Percentiles rank a stretch among this genome's conserved stretches.
Evolutionary conservation across 2,113 vertebrate genomes (phyloP).

Genomic region (Pseudopipra pipra): DNA sequence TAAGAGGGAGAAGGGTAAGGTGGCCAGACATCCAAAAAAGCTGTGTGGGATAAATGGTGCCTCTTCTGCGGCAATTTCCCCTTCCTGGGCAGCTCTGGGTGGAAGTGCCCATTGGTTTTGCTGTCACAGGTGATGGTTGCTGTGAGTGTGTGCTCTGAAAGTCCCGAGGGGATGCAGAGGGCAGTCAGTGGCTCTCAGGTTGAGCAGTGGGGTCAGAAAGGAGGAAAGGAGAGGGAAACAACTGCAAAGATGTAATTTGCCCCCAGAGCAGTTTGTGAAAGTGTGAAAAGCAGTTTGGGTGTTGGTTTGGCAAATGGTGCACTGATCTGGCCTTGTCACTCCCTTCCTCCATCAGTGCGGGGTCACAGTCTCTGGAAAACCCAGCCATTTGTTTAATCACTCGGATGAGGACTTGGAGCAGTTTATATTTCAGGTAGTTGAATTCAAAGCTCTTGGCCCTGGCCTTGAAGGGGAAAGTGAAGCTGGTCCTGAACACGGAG

Average conservation of each 20-base stretch:
- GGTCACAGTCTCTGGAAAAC: not conserved
- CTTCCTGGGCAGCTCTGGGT: not conserved
- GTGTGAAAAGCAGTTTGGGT: not conserved
- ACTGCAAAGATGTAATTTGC: not conserved
- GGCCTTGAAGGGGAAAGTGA: not conserved
- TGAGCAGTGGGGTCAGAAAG: not conserved
- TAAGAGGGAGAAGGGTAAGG: rapidly evolving
- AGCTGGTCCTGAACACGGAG: not conserved
- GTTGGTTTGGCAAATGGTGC: not conserved
- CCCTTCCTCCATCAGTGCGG: not conserved
- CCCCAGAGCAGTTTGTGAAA: not conserved
- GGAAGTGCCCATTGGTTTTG: not conserved
- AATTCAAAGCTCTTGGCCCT: not conserved
- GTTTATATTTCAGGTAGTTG: not conserved
- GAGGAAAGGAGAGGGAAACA: not conserved
- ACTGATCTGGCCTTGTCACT: not conserved
- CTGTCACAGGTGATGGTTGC: not conserved
- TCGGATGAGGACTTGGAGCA: not conserved
- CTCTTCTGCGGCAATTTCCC: not conserved
- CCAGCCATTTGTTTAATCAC: not conserved
- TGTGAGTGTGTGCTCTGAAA: not conserved
- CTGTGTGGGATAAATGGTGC: not conserved
- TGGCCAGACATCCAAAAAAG: not conserved
- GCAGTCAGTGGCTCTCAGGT: not conserved
- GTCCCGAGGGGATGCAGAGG: not conserved